Evolutionary conservation across 1,140 invertebrate genomes (phyloP), one percentile per base, ranked within the genome.

Genomic region (Caerostris darwini): DNA sequence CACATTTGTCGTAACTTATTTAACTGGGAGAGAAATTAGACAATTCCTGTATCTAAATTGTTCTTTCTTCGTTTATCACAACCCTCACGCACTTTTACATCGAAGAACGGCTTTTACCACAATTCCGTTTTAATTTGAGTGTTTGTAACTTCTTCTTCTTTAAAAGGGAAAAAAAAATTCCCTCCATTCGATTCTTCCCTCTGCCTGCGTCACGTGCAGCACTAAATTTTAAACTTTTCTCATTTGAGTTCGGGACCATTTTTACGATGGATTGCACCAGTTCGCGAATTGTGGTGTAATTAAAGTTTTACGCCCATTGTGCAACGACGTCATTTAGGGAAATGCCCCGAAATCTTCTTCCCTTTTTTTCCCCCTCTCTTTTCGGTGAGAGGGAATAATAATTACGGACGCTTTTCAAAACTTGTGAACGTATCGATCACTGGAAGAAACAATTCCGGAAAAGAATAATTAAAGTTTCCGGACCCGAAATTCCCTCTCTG

Each of bases 301-400:
- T 87, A 87, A 87, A 87, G 85, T 87, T 87, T 87, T 64, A 67
- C 59, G 85, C 56, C 56, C 85, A 87, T 87, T 87, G 85, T 67
- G 59, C n/a, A 61, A 14, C 85, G 85, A 87, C 59, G 85, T 64
- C 85, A 57, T 64, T 87, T 64, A 34, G 17, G 58, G 56, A 57
- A 83, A n/a, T n/a, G 14, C 14, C 82, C 82, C 5, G 7, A 58
- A 58, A 7, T 7, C 17, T 19, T 58, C 17, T 17, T 83, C 10
- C n/a, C 10, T 19, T n/a, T 14, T 10, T 50, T 71, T 10, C 8
- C 5, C 61, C 12, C 61, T 67, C 14, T n/a, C 10, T 77, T 53
- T 17, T 56, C 56, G 7, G 50, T 50, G 34, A 58, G 82, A 56
- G 10, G 34, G 85, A 87, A 87, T 87, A 87, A 87, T 87, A 61